Percentiles rank a stretch among this genome's conserved stretches.
These are phyloP conservation scores for Sciurus vulgaris DNA, from an alignment of 2,797 vertebrate species.

Conservation along the genomic window DNA sequence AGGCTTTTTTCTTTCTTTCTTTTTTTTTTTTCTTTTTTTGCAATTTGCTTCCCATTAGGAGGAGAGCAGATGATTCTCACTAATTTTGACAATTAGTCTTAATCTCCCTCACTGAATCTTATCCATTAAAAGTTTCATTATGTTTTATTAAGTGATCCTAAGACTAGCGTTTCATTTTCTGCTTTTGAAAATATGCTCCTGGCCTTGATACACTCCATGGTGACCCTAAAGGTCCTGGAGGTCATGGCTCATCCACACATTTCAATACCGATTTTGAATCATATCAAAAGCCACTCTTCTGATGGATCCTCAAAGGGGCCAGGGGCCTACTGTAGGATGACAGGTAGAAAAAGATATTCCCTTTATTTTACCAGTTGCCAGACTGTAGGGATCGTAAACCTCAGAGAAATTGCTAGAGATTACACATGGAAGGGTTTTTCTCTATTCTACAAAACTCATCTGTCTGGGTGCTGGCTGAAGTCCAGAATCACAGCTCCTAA, in stretches of 20 bases:
- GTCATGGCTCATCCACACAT: not conserved
- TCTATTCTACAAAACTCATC: slow-evolving; percentile 80
- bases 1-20: not conserved
- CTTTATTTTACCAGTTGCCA: not conserved
- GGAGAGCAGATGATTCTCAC: slow-evolving; percentile 12
- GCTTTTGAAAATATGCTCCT: slow-evolving; percentile 32
- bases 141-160: slow-evolving; percentile 42
- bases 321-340: not conserved
- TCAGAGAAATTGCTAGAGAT: slow-evolving; percentile 66
- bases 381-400: slow-evolving; percentile 24
- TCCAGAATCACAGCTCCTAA: slow-evolving; percentile 86
- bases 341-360: not conserved
- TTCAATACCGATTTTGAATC: not conserved
- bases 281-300: not conserved
- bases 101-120: not conserved
- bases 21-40: not conserved
- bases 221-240: not conserved
- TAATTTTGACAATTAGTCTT: slow-evolving; percentile 64
- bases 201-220: not conserved
- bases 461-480: slow-evolving; percentile 85
- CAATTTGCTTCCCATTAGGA: slow-evolving; percentile 28
- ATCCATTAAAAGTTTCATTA: slow-evolving; percentile 67
- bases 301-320: not conserved
- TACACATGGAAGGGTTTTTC: slow-evolving; percentile 71
- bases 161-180: not conserved